Evolutionary conservation across 2,797 vertebrate species (phyloP), one percentile per base, ranked within the genome.

Genomic region (Helostoma temminkii): DNA sequence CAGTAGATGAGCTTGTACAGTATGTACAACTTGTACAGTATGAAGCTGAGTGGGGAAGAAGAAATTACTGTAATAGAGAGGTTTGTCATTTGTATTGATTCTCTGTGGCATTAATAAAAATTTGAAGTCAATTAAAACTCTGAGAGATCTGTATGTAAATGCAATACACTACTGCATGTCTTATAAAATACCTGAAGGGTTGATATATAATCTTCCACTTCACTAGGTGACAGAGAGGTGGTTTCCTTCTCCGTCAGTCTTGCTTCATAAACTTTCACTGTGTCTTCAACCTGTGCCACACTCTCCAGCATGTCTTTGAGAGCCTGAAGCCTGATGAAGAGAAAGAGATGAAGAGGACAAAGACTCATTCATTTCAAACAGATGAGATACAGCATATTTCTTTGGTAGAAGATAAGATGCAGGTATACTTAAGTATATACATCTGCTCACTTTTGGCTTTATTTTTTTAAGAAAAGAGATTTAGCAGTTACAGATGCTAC

Each of bases 201-300:
- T 22, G 69, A 85, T 41, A 95, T 94, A 61, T 98, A 97, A 34
- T 94, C 95, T 50, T 96, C 94, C 54, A 97, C 94, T 84, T 98
- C 97, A 63, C 90, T 89, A 7, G 94, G 93, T 25, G 94, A 93
- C 80, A 98, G 92, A 68, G 94, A 96, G 25, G 96, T 94, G 0
- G 97, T 99, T 80, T 99, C 97, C 66, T 97, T 97, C 91, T 99
- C 98, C 0, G 94, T 96, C 55, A 99, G 92, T 36, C 96, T 94
- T 42, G 96, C 95, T 91, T 99, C 97, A 2, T 96, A 93, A 78
- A 98, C 96, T 89, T 97, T 97, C 43, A 99, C 90, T 48, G 96
- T 89, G 69, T 99, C 97, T 84, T 99, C 96, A 3, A 93, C 92
- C 66, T 93, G 94, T 5, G 95, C 93, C 78, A 97, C 83, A 34